Percentiles rank a stretch among this genome's conserved stretches.
Evolutionary conservation across 2,113 vertebrate species (phyloP).

Genomic region (Halcyon malimbica): DNA sequence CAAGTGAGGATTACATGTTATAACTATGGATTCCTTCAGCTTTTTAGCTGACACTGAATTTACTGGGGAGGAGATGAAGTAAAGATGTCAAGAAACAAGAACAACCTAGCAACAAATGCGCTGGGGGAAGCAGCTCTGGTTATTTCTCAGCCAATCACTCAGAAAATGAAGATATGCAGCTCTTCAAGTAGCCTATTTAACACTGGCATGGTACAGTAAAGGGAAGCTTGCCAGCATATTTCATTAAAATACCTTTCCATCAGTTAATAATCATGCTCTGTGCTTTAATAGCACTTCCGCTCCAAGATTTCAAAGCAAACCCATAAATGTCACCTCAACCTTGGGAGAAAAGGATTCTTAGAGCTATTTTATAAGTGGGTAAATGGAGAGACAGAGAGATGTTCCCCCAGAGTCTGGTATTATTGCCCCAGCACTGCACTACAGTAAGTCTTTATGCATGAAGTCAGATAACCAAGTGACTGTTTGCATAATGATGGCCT

Average conservation of each 20-base stretch:
- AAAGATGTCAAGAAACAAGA: constrained; percentile 24
- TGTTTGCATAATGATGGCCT: neutral
- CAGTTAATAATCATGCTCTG: constrained; percentile 27
- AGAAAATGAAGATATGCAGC: neutral
- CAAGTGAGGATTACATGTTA: neutral
- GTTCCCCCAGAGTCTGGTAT: neutral
- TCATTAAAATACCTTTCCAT: constrained; percentile 54
- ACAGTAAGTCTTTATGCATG: neutral
- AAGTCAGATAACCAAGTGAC: neutral
- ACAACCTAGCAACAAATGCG: neutral
- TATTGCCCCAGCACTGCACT: neutral
- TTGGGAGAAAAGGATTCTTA: neutral
- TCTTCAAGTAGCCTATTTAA: constrained; percentile 34
- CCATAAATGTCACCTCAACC: constrained; percentile 21
- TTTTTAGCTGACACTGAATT: neutral
- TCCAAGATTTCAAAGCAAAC: constrained; percentile 24
- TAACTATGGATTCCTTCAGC: constrained; percentile 14
- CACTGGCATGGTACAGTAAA: neutral
- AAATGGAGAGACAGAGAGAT: neutral
- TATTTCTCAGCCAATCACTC: constrained; percentile 6
- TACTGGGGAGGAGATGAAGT: constrained; percentile 4
- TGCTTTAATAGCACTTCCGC: neutral
- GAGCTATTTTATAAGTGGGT: neutral
- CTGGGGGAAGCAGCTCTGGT: neutral
- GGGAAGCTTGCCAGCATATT: constrained; percentile 37